Conservation (phyloP, 2,113 vertebrate species). For the Pelecanoides urinatrix region DNA sequence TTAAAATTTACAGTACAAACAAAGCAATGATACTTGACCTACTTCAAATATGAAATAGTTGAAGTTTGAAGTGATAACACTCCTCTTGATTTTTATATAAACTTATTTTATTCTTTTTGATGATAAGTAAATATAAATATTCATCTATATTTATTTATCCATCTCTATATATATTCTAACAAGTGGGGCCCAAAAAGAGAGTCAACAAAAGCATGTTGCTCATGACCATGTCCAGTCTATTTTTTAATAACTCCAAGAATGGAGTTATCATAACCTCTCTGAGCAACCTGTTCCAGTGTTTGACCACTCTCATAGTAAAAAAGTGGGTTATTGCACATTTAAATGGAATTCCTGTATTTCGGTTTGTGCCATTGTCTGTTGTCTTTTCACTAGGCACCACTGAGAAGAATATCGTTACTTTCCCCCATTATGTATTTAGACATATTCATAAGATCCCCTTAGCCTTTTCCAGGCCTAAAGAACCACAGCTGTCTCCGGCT, state of each 20-base stretch:
- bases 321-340: not conserved
- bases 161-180: not conserved
- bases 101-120: not conserved
- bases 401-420: not conserved
- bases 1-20: not conserved
- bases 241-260: not conserved
- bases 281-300: not conserved
- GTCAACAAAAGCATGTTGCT: not conserved
- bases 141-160: not conserved
- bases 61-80: not conserved
- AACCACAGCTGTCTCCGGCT: not conserved
- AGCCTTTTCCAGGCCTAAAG: not conserved
- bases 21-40: not conserved
- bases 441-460: not conserved
- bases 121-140: not conserved
- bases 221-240: too few relatives aligned
- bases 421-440: not conserved
- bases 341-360: not conserved
- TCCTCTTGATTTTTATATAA: not conserved
- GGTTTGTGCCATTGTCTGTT: not conserved
- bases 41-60: not conserved
- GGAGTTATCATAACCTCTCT: not conserved
- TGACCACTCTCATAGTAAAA: not conserved
- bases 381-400: not conserved
- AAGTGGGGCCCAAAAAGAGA: rapidly evolving